phyloP scores from a whole-genome alignment of 2,888 invertebrate species.

The Syritta pipiens region DNA sequence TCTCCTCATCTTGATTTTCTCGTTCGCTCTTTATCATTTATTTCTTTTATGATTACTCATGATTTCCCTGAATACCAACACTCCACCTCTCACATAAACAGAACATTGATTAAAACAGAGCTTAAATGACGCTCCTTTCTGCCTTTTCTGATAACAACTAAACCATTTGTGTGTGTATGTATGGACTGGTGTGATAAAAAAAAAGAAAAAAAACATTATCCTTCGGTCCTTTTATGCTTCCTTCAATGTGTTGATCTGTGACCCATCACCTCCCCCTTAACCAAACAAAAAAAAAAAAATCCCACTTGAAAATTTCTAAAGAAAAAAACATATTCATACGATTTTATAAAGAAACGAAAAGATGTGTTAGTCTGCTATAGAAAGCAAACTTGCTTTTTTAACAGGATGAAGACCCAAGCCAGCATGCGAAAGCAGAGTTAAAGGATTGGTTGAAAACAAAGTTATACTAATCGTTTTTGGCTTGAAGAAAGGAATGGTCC shows the following conservation, averaged over 20 bases:
- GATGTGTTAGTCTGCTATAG: constrained; percentile 42
- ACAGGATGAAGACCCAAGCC: constrained; percentile 40
- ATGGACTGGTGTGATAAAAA: constrained; percentile 3
- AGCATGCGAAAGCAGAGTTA: constrained; percentile 6
- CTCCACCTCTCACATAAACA: too few relatives aligned
- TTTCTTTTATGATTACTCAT: too few relatives aligned
- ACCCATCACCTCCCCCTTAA: background rate
- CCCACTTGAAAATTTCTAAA: constrained; percentile 4
- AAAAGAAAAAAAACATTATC: background rate
- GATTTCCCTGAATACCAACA: too few relatives aligned
- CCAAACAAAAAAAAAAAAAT: background rate
- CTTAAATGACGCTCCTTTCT: too few relatives aligned
- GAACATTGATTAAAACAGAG: too few relatives aligned
- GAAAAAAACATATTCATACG: constrained; percentile 11
- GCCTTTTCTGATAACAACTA: too few relatives aligned
- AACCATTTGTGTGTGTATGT: too few relatives aligned
- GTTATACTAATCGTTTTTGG: constrained; percentile 6
- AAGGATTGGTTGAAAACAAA: constrained; percentile 27
- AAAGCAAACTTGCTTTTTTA: constrained; percentile 54
- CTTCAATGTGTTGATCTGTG: too few relatives aligned
- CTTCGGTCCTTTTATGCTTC: constrained; percentile 12
- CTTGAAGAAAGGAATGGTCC: constrained; percentile 2
- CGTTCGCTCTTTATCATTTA: background rate
- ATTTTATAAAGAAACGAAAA: constrained; percentile 16
- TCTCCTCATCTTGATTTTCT: too few relatives aligned